These are phyloP conservation scores for Chondrilla cf. caribensis DNA, from an alignment of 37 sponge, comb jelly and placozoan species.

Conservation along the genomic window DNA sequence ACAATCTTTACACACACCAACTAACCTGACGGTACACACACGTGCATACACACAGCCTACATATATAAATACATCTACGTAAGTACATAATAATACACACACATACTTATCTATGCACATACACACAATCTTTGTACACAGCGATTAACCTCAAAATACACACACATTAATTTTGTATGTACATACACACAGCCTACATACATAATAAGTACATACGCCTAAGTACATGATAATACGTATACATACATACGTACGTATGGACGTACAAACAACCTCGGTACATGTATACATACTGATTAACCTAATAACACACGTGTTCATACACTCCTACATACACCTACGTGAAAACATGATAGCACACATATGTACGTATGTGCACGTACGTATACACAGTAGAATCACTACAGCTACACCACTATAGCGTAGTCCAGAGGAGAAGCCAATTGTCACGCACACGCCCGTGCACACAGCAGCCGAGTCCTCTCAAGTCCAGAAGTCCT, in stretches of 20 bases:
- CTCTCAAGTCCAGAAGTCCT: no score
- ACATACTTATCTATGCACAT: neutral
- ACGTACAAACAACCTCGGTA: neutral
- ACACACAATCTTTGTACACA: neutral
- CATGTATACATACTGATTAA: neutral
- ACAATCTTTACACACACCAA: neutral
- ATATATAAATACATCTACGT: neutral
- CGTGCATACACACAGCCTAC: neutral
- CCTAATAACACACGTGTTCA: neutral
- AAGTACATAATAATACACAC: no score
- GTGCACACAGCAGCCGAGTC: no score
- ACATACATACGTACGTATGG: neutral
- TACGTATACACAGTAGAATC: no score
- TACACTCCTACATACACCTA: neutral
- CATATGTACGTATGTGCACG: neutral
- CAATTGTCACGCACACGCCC: no score
- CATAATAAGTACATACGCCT: no score
- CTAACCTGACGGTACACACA: neutral
- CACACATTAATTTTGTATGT: neutral
- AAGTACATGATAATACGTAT: neutral
- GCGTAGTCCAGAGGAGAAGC: no score
- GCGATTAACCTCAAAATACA: neutral
- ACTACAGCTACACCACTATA: no score
- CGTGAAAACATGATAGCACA: neutral
- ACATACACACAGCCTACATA: neutral